Evolutionary conservation across 2,113 vertebrate genomes (phyloP).

Genomic region (Thunnus thynnus): DNA sequence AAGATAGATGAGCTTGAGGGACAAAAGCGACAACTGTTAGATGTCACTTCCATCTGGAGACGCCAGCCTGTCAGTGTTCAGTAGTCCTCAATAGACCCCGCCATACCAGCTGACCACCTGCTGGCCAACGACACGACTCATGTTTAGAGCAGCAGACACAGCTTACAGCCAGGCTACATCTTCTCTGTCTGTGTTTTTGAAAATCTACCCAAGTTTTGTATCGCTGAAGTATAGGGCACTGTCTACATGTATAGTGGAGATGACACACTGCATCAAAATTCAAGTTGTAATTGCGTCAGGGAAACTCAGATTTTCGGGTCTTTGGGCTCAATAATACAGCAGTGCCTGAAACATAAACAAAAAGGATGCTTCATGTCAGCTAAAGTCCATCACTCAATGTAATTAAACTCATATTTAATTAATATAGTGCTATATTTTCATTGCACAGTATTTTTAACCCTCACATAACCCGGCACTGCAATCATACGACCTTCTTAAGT

Average conservation of each 20-base stretch:
- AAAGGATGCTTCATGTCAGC: too few relatives aligned
- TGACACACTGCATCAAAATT: too few relatives aligned
- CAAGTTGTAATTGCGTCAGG: too few relatives aligned
- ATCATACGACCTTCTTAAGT: too few relatives aligned
- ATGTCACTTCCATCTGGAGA: constrained; percentile 69
- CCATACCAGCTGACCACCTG: constrained; percentile 60
- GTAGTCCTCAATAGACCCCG: constrained; percentile 49
- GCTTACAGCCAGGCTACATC: constrained; percentile 11
- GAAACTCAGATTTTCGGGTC: too few relatives aligned
- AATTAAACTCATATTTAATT: too few relatives aligned
- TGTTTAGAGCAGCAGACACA: constrained; percentile 16
- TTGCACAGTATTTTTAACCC: too few relatives aligned
- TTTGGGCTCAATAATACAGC: too few relatives aligned
- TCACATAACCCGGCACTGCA: too few relatives aligned
- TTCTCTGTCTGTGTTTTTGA: not conserved
- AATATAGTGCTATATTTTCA: too few relatives aligned
- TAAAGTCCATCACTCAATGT: too few relatives aligned
- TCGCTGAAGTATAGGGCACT: not conserved
- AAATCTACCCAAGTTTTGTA: not conserved
- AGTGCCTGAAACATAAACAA: too few relatives aligned
- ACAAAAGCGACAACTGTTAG: constrained; percentile 27
- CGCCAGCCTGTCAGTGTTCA: constrained; percentile 58
- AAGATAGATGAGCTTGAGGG: constrained; percentile 19
- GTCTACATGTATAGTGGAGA: not conserved
- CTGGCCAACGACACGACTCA: constrained; percentile 45